These are phyloP conservation scores for Drosophila neocordata DNA, from an alignment of 1,140 invertebrate genomes.

Conservation along the genomic window DNA sequence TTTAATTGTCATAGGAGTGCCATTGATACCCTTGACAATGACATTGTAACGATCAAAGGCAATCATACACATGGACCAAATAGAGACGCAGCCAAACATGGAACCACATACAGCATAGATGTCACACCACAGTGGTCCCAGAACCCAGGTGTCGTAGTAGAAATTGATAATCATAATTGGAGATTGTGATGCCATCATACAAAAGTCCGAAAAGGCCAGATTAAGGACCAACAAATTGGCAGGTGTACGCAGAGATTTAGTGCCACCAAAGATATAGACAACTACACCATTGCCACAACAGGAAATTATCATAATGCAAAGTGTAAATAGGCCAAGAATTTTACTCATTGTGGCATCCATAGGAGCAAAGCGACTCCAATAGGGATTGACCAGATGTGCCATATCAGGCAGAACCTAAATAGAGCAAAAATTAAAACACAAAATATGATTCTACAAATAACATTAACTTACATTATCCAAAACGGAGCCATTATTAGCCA, in stretches of 20 bases:
- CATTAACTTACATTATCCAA: constrained; percentile 60
- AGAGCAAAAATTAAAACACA: background rate
- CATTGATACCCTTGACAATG: constrained; percentile 90
- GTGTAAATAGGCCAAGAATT: constrained; percentile 66
- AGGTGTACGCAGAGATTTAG: constrained; percentile 85
- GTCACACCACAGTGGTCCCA: constrained; percentile 92
- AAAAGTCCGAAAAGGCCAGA: constrained; percentile 87
- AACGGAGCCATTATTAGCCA: constrained; percentile 60
- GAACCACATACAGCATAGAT: constrained; percentile 91
- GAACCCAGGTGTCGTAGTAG: constrained; percentile 93
- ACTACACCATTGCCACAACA: constrained; percentile 86
- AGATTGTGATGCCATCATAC: constrained; percentile 93
- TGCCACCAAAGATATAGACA: constrained; percentile 86
- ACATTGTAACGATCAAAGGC: constrained; percentile 94
- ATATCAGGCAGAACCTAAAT: constrained; percentile 85
- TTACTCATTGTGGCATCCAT: constrained; percentile 89
- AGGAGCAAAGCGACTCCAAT: constrained; percentile 91
- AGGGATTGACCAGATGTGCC: constrained; percentile 87
- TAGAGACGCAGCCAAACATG: constrained; percentile 91
- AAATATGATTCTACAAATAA: background rate
- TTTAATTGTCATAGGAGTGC: constrained; percentile 87
- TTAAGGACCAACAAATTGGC: constrained; percentile 86
- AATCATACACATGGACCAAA: constrained; percentile 94
- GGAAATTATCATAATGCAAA: constrained; percentile 76
- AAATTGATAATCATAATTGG: constrained; percentile 94